Evolutionary conservation across 2,113 vertebrate genomes (phyloP), one percentile per base, ranked within the genome.

Genomic region (Phalacrocorax brasilianus): DNA sequence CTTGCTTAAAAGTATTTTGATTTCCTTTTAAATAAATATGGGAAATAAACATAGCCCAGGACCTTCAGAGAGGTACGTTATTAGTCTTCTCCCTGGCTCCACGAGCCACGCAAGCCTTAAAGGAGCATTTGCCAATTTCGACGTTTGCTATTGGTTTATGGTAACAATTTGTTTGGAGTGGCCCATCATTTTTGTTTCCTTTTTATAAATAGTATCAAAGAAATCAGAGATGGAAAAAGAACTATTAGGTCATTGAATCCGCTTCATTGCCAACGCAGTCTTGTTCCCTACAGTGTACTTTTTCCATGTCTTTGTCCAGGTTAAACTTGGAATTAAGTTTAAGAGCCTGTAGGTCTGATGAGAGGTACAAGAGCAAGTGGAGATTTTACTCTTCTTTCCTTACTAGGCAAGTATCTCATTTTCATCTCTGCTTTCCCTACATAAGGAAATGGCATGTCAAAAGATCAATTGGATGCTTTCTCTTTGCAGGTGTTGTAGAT

Each of bases 11-110:
- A 98, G 97, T 98, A 97, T 97, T 98, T 98, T 97, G 96, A 96
- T 98, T 98, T 98, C 96, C 95, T 96, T 98, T 95, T 94, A 96
- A 97, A 97, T 97, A 98, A 97, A 98, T 96, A 97, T 4, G 91
- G 93, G 96, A 97, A 97, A 95, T 91, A 96, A 96, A 97, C 95
- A 97, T 79, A 95, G 66, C 91, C 58, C n/a, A 61, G 47, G 87
- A 95, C 59, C 40, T 80, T 91, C 71, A 65, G 63, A 93, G 85
- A 97, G 96, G 85, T 89, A 47, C 3, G 0, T 85, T 97, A 74
- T 96, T 96, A 82, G 81, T 84, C 87, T 86, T 95, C 32, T 94
- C 89, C 68, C 40, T 56, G 49, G 24, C 78, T 88, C 27, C 62
- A 53, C 0, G 15, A 83, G 94, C 40, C 16, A 12, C 11, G 13